A percentile compares a stretch with the other conserved stretches of the same genome.
Conservation (phyloP, 2,888 invertebrate genomes). For the Hirtodrosophila cameraria region DNA sequence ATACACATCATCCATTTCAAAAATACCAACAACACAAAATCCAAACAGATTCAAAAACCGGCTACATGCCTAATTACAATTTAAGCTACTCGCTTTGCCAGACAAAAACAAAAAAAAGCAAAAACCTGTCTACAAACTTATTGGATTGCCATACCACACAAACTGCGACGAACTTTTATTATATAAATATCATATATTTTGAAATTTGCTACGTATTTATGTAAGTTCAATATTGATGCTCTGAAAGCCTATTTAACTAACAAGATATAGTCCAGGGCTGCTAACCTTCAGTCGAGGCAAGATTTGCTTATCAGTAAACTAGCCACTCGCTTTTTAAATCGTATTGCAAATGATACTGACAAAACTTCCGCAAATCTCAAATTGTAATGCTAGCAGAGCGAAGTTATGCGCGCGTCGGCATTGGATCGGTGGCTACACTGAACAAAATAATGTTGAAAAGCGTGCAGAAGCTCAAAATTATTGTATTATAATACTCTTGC, state of each 20-base stretch:
- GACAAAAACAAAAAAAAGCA: slow-evolving; percentile 16
- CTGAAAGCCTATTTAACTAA: slow-evolving; percentile 19
- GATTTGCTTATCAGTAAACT: slow-evolving; percentile 36
- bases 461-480: no score
- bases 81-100: slow-evolving; percentile 27
- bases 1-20: slow-evolving; percentile 5
- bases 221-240: slow-evolving; percentile 3
- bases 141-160: slow-evolving; percentile 14
- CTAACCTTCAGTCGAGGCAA: slow-evolving; percentile 31
- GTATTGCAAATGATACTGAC: slow-evolving; percentile 10
- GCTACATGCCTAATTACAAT: slow-evolving; percentile 58
- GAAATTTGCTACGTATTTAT: background rate
- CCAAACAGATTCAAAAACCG: slow-evolving; percentile 44
- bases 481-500: no score
- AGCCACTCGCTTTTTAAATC: slow-evolving; percentile 30
- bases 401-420: no score
- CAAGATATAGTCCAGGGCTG: slow-evolving; percentile 28
- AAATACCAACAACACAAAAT: slow-evolving; percentile 7
- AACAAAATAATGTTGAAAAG: no score
- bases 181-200: slow-evolving; percentile 7
- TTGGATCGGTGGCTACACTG: background rate
- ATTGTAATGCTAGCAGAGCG: slow-evolving; percentile 20
- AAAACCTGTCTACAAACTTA: slow-evolving; percentile 55
- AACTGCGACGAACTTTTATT: slow-evolving; percentile 63
- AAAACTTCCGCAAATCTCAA: slow-evolving; percentile 40